Evolutionary conservation across 2,888 invertebrate genomes (phyloP), one percentile per base, ranked within the genome.

Genomic region (Clostera curtula): DNA sequence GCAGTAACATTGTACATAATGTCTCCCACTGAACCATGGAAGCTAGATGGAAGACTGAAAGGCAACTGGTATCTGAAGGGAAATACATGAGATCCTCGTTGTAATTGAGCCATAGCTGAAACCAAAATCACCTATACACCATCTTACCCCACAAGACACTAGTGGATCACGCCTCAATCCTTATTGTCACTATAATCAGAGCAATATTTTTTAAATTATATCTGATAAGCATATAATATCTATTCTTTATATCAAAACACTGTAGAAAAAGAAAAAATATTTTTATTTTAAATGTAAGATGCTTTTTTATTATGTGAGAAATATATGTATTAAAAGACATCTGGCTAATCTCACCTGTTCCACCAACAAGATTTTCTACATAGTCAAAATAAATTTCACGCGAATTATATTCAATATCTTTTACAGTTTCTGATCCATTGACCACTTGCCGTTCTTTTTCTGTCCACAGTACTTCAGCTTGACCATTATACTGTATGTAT

Each of bases 51-150:
- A 2, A 46, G 49, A 3, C 35, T 53, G 5, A 39, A 47, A 0
- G 77, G 77, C 25, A 77, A 46, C 35, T 60, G 65, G 36, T 46
- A 75, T 10, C 48, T 44, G 39, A 77, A 75, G 0, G 64, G 56
- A 7, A 71, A 46, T 0, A 40, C 34, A 25, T 76, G 68, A 0
- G 32, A 22, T 0, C 68, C 71, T 0, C 54, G 25, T 1, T 49
- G 39, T 0, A 76, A 47, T 3, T 43, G 40, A 2, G 53, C 33
- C 19, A 38, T 29, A 16, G 57, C 69, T 71, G 36, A 12, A 53
- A n/a, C n/a, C n/a, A n/a, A n/a, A n/a, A n/a, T n/a, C n/a, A n/a
- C n/a, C n/a, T n/a, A n/a, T n/a, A n/a, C n/a, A n/a, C n/a, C n/a
- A n/a, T n/a, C n/a, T n/a, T n/a, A n/a, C n/a, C n/a, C n/a, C n/a